Base-by-base conservation (phyloP, 2,888 invertebrate species). In the Blera fallax region DNA sequence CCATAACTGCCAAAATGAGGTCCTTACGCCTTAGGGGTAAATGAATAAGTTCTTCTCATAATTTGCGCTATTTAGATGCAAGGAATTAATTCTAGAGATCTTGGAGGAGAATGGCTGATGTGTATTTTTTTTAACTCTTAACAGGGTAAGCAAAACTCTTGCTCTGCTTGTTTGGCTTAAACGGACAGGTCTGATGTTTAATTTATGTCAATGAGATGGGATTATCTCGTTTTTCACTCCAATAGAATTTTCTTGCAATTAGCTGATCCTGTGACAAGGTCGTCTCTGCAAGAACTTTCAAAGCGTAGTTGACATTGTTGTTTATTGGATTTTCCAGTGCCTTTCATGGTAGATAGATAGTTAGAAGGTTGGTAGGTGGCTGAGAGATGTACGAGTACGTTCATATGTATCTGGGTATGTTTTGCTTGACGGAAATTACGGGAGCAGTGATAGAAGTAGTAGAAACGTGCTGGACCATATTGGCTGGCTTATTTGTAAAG, bases 1-100 rank as follows among this genome's bases (percentile, higher is more conserved):
- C 60, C 85, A 80, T 85, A 85, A 80, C 62, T 80, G 84, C 72
- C 81, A 50, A 70, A 85, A 77, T 72, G 72, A 40, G 80, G 72
- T 81, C 62, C 24, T 48, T 16, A 64, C 32, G 45, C 50, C 48
- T 58, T 48, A 4, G 34, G 70, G 65, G 65, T 69, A 72, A 65
- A 85, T 80, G 79, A 85, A 70, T 60, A 80, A 80, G 62, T 48
- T 65, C 8, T 24, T 40, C 24, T 80, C 43, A 77, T 85, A 81
- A 85, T 77, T 84, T 84, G 37, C n/a, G 43, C 79, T 21, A 70
- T 79, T 84, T 58, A 69, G 21, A 79, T 74, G 69, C 74, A 79
- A 64, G 40, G 62, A 69, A 84, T 79, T 78, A 54, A 69, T 64
- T 69, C 8, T 4, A 8, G 34, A 18, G 37, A 56, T 45, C 54